Base-by-base conservation (phyloP, 2,797 vertebrate species). In the Gymnothorax reevesii region DNA sequence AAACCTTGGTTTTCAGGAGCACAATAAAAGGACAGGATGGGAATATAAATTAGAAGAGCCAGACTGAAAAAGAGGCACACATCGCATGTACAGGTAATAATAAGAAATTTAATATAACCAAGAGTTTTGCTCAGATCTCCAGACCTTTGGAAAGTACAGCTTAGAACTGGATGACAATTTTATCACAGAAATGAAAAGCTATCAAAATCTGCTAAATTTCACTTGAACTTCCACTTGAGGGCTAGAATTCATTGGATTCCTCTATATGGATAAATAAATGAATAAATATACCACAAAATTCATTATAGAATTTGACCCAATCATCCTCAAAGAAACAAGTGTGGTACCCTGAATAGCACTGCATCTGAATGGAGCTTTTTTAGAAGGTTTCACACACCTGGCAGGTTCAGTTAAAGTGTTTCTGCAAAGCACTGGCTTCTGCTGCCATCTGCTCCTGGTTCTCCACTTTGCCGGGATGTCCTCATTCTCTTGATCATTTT, bases 391-490 rank as follows among this genome's bases (percentile, higher is more conserved):
- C 80, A 1, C 2, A 88, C 88, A 93, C 90, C 88, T 25, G 86
- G 83, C 55, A 90, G 52, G 5, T 80, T 92, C 94, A 94, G 86
- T 93, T 89, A 13, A 97, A 96, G 89, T 95, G 96, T 66, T 88
- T 92, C 71, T 91, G 94, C 69, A 97, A 93, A 9, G 90, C 89
- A 2, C 92, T 89, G 1, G 97, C 97, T 90, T 98, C 97, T 2
- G 92, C 92, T 6, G 91, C 95, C 97, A 98, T 98, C 86, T 97
- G 97, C 33, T 97, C 96, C 97, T 97, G 0, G 96, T 95, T 90
- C 96, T 95, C 97, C 97, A 97, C 59, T 90, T 91, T 83, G 91
- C 91, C 0, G 94, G 91, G 7, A 91, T 64, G 82, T 97, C 96
- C 25, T 95, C 92, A 0, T 87, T 91, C 13, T 92, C 94, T 87